A percentile compares a stretch with the other conserved stretches of the same genome.
Conservation (phyloP, 2,888 invertebrate species). For the Monopis laevigella region DNA sequence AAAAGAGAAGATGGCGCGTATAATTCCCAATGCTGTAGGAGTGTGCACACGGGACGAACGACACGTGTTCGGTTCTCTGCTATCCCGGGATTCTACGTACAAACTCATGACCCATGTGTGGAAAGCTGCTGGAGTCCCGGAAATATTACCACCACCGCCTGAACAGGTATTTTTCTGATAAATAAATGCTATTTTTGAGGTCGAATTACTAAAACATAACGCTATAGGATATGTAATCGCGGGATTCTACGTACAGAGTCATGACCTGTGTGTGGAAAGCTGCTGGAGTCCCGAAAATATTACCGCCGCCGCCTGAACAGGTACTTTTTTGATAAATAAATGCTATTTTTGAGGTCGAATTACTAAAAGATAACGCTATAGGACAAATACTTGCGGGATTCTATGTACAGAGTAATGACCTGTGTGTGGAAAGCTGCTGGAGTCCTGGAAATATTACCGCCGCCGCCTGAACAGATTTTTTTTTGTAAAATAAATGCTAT, state of each 20-base stretch:
- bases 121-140: slow-evolving; percentile 63
- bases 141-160: slow-evolving; percentile 39
- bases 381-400: slow-evolving; percentile 89
- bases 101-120: slow-evolving; percentile 88
- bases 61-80: slow-evolving; percentile 89
- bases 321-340: no score
- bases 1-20: slow-evolving; percentile 92
- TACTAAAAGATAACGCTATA: no score
- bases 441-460: slow-evolving; percentile 39
- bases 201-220: no score
- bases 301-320: slow-evolving; percentile 39
- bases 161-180: no score
- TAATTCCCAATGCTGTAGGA: slow-evolving; percentile 95
- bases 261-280: slow-evolving; percentile 88
- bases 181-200: no score
- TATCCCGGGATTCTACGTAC: slow-evolving; percentile 89
- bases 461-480: no score
- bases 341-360: no score
- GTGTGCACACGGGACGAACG: slow-evolving; percentile 85
- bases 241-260: slow-evolving; percentile 87
- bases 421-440: slow-evolving; percentile 81
- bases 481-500: no score
- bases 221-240: no score
- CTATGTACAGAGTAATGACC: slow-evolving; percentile 86
- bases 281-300: slow-evolving; percentile 40